A percentile compares a stretch with the other conserved stretches of the same genome.
Evolutionary conservation across 2,888 invertebrate species (phyloP).

Genomic region (Argyresthia albistria): DNA sequence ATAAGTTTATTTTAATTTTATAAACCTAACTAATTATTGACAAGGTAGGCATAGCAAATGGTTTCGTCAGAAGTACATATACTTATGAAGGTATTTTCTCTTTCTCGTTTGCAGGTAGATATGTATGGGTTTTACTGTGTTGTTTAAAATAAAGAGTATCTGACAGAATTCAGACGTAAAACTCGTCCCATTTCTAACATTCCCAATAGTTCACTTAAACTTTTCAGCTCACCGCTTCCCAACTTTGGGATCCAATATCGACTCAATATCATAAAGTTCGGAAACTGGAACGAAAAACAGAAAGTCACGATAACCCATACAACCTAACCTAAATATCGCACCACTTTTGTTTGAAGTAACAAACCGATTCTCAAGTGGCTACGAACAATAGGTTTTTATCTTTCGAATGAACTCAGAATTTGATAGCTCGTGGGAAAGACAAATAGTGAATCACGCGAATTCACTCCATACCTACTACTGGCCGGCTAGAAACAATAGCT

Average conservation of each 20-base stretch:
- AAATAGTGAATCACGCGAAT: slow-evolving; percentile 23
- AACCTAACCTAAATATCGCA: slow-evolving; percentile 5
- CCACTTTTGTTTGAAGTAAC: neutral
- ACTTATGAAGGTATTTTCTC: too few relatives aligned
- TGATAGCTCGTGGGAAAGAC: slow-evolving; percentile 58
- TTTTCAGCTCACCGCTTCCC: neutral
- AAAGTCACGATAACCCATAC: slow-evolving; percentile 24
- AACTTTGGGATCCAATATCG: neutral
- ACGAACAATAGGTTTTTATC: slow-evolving; percentile 52
- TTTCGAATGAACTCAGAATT: slow-evolving; percentile 51
- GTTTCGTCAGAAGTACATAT: too few relatives aligned
- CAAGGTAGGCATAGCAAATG: too few relatives aligned
- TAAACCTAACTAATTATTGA: too few relatives aligned
- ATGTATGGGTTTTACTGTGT: too few relatives aligned
- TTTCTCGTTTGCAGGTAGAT: too few relatives aligned
- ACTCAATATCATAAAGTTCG: slow-evolving; percentile 1
- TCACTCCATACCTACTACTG: neutral
- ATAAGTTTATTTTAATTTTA: too few relatives aligned
- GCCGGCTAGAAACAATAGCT: neutral
- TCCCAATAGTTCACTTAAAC: too few relatives aligned
- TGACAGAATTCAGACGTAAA: too few relatives aligned
- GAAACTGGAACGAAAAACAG: slow-evolving; percentile 39
- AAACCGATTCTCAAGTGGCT: neutral
- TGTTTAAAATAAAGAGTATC: too few relatives aligned
- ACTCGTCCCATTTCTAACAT: too few relatives aligned